Percentiles rank a stretch among this genome's conserved stretches.
Conservation (phyloP, 2,888 invertebrate genomes). For the Andrena chrysosceles region DNA sequence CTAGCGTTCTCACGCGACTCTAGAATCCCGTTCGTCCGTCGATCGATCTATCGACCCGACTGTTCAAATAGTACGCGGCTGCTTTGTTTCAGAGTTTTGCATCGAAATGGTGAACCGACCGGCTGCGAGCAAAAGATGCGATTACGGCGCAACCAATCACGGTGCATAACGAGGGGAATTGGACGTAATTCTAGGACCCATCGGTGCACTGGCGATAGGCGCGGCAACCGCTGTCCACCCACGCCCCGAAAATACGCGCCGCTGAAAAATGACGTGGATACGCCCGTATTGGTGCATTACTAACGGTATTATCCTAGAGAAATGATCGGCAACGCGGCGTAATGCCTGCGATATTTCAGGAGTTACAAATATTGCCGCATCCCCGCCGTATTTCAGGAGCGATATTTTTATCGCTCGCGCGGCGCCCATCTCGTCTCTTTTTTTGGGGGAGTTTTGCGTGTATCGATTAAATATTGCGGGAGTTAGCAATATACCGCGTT, state of each 20-base stretch:
- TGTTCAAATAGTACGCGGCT: no score
- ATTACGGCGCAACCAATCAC: neutral
- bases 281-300: slow-evolving; percentile 48
- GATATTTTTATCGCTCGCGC: slow-evolving; percentile 59
- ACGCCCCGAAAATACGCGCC: neutral
- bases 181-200: neutral
- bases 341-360: slow-evolving; percentile 60
- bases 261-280: slow-evolving; percentile 29
- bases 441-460: neutral
- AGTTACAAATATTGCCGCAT: slow-evolving; percentile 58
- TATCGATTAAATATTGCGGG: slow-evolving; percentile 61
- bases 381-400: slow-evolving; percentile 51
- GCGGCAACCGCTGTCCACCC: neutral
- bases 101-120: neutral
- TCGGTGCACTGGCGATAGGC: neutral
- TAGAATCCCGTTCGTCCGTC: neutral
- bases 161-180: neutral
- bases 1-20: neutral
- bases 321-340: slow-evolving; percentile 50
- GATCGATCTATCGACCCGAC: neutral
- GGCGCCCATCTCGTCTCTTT: slow-evolving; percentile 25
- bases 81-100: no score
- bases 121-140: neutral
- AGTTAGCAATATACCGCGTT: slow-evolving; percentile 6
- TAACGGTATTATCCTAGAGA: slow-evolving; percentile 57